Base-by-base conservation (phyloP, 2,888 invertebrate genomes). In the Oscheius myriophilus region DNA sequence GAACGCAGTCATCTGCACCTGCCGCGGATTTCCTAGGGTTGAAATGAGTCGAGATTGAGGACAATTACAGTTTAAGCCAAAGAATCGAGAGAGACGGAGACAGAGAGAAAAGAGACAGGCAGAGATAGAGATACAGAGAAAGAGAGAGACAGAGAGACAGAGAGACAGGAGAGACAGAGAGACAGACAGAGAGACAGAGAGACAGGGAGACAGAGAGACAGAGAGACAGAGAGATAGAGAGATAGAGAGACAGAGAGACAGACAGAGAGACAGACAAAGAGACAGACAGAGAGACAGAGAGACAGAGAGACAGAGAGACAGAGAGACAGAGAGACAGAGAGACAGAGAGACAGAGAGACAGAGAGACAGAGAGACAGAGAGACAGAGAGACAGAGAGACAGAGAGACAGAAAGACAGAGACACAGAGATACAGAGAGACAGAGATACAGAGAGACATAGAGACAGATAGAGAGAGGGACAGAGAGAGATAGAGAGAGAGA, bases 1-100 rank as follows among this genome's bases (percentile, higher is more conserved):
- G 33, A 33, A 6, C 18, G 25, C 61, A 16, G 61, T 49, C 61
- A 61, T 61, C 43, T 57, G 33, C 33, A 33, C 33, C 33, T 33
- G 33, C 9, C 33, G 33, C 33, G 4, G 33, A 33, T 33, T 33
- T 33, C 33, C 9, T 6, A 33, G 9, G 9, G 9, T 3, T 6
- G 4, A 9, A 33, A 6, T 33, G 33, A 33, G 33, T 6, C 33
- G 33, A 33, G 33, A 33, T 6, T 33, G 33, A 9, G 9, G 33
- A 9, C 3, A 33, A 33, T 33, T 33, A 9, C 3, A 9, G 33
- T 6, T 33, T 3, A 33, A 3, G 33, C 3, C 4, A 33, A 9
- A 33, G 33, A 33, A n/a, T n/a, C n/a, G 33, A 33, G 33, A 33
- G 4, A 33, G 9, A 33, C 4, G 4, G 2, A 7, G 46, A 18